Evolutionary conservation across 2,888 invertebrate species (phyloP).

Genomic region (Blera fallax): DNA sequence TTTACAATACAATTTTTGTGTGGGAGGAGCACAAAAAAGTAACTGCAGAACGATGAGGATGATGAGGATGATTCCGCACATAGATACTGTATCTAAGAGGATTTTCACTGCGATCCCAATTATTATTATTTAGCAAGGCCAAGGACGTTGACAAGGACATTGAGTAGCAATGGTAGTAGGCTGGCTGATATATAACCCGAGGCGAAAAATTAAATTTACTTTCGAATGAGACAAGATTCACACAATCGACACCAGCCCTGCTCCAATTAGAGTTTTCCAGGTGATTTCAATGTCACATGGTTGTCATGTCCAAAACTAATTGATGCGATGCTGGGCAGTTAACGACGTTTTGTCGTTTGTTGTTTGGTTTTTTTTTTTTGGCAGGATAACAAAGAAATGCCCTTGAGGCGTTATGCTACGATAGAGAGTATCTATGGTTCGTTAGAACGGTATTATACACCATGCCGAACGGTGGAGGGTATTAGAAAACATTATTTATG

Average conservation of each 20-base stretch:
- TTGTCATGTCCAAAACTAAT: slow-evolving; percentile 4
- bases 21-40: background rate
- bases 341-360: slow-evolving; percentile 1
- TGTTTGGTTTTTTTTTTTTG: slow-evolving; percentile 11
- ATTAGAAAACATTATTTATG: slow-evolving; percentile 4
- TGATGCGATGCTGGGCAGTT: slow-evolving; percentile 1
- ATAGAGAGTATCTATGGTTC: background rate
- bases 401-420: slow-evolving; percentile 2
- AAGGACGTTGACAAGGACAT: background rate
- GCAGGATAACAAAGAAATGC: background rate
- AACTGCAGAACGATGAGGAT: background rate
- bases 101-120: background rate
- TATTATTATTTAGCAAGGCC: background rate
- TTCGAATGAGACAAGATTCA: background rate
- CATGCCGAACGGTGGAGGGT: background rate
- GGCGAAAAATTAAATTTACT: background rate
- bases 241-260: background rate
- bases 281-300: background rate
- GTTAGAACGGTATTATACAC: background rate
- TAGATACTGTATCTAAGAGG: background rate
- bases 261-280: slow-evolving; percentile 7
- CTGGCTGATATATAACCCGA: background rate
- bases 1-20: background rate
- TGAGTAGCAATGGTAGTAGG: background rate
- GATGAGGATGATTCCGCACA: background rate